Base-by-base conservation (phyloP, 2,888 invertebrate genomes). In the Plebejus anna region DNA sequence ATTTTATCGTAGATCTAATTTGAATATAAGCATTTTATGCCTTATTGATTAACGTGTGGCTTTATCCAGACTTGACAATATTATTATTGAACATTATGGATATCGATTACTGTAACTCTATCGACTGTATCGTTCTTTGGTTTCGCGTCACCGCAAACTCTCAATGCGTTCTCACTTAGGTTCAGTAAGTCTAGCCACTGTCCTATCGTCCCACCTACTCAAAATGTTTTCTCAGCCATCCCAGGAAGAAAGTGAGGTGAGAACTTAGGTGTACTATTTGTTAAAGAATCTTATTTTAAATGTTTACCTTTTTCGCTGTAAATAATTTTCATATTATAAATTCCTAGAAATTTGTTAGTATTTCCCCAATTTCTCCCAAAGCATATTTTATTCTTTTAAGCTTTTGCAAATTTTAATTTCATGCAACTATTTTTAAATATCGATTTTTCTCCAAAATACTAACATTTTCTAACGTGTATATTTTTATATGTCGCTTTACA, bases 391-490 rank as follows among this genome's bases (percentile, higher is more conserved):
- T n/a, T 55, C 77, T 85, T 86, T 78, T 82, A 79, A 87, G 90
- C 91, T 91, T 91, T 85, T 86, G 89, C 91, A 90, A 89, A 83
- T 82, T 87, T 87, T 87, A 75, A 83, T 82, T 81, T 85, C 82
- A 82, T 83, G 90, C 90, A 89, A 87, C 79, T 80, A 82, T 82
- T 86, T 86, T 85, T 85, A 79, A 84, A 81, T 82, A 83, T 81
- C 84, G 83, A 82, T 81, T 83, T 90, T 92, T 93, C 90, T 89
- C 92, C 94, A 93, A 94, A 94, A 94, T 94, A 94, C 94, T 94
- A 92, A 94, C 93, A 89, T 88, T 84, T 83, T 89, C 87, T 88
- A 87, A 90, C 84, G 82, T 82, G 80, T 81, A 80, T 81, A 80
- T 80, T 83, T 80, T 80, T 82, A 83, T 80, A 84, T 81, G 82